Base-by-base conservation (phyloP, 2,113 vertebrate species). In the Eolophus roseicapilla region DNA sequence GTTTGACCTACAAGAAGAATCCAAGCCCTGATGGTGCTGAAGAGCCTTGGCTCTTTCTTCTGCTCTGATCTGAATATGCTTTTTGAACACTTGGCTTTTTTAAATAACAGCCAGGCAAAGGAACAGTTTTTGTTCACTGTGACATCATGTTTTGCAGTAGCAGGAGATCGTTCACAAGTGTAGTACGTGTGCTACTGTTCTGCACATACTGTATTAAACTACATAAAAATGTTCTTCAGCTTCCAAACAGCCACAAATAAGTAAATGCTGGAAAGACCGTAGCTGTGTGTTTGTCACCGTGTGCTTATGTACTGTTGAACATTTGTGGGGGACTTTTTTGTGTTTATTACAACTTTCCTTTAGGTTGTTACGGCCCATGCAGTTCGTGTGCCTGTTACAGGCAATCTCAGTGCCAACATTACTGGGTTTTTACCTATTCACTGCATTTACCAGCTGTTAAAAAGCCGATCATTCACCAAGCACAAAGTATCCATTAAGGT, bases 401-500 rank as follows among this genome's bases (percentile, higher is more conserved):
- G 98, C 96, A 99, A 96, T 93, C 96, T 99, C 90, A 99, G 99
- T 97, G 99, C 99, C 96, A 99, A 98, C 97, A 99, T 99, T 88
- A 98, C 98, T 52, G 99, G 99, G 6, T 99, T 99, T 97, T 98
- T 99, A 73, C 99, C 99, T 23, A 99, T 99, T 86, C 99, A 99
- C 97, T 99, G 99, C 92, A 99, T 99, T 96, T 99, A 99, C 93
- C 99, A 99, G 97, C 98, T 99, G 75, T 97, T 99, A 5, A 98
- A 99, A 91, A 99, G 99, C 84, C 98, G 99, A 43, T 99, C 99
- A 9, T 99, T 99, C 97, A 99, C 99, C 92, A 99, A 99, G 96
- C 99, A 99, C 98, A 99, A 99, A 98, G 99, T 99, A 4, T 99
- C 99, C 75, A 99, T 99, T 86, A 99, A 99, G 98, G 99, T 99